Percentiles rank a stretch among this genome's conserved stretches.
Evolutionary conservation across 2,113 vertebrate genomes (phyloP).

Genomic region (Atherinomorus stipes): DNA sequence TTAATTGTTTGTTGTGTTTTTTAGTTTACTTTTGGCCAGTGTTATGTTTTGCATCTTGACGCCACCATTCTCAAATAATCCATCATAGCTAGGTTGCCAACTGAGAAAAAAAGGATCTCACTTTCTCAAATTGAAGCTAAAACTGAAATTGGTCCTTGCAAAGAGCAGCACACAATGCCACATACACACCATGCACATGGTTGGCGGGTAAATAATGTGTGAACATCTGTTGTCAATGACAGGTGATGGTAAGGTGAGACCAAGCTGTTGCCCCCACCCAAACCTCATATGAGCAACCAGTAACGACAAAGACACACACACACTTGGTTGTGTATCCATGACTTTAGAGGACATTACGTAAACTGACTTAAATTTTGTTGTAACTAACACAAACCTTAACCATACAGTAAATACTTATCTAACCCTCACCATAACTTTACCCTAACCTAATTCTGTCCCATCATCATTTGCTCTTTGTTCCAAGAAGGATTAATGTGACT

Average conservation of each 20-base stretch:
- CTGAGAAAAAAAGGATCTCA: neutral
- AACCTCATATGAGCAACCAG: slow-evolving; percentile 46
- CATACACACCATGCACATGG: slow-evolving; percentile 17
- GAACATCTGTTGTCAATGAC: slow-evolving; percentile 65
- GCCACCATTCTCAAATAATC: no score
- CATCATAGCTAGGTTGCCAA: no score
- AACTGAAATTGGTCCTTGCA: neutral
- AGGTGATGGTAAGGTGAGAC: slow-evolving; percentile 70
- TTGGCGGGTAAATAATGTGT: slow-evolving; percentile 41
- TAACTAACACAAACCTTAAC: neutral
- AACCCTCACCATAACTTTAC: neutral
- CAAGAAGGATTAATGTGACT: neutral
- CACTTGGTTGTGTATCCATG: slow-evolving; percentile 9
- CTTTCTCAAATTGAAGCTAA: neutral
- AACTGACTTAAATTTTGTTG: neutral
- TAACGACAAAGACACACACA: slow-evolving; percentile 44
- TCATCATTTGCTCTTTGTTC: neutral
- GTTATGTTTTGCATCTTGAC: no score
- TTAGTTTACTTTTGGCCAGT: no score
- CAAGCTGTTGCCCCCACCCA: slow-evolving; percentile 14
- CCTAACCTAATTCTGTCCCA: neutral
- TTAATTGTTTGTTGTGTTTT: neutral
- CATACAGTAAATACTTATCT: neutral
- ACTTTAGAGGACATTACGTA: neutral
- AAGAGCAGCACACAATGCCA: neutral